Evolutionary conservation across 2,797 vertebrate species (phyloP).

Genomic region (Anableps anableps): DNA sequence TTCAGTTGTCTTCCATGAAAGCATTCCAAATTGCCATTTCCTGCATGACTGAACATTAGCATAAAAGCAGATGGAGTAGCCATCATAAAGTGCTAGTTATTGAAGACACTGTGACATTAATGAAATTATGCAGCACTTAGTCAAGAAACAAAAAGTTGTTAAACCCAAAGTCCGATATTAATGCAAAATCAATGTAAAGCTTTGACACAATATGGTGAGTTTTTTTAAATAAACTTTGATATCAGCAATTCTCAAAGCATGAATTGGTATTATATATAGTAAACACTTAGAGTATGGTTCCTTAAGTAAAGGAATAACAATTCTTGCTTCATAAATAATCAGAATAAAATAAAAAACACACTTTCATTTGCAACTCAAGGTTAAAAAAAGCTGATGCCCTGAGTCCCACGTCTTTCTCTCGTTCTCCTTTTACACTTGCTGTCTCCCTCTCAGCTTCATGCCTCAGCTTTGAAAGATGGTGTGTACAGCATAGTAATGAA

Average conservation of each 20-base stretch:
- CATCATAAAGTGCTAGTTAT: constrained; percentile 15
- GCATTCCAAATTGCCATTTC: constrained; percentile 1
- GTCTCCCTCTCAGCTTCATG: constrained; percentile 50
- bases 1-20: not conserved
- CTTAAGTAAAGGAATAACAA: constrained; percentile 22
- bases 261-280: constrained; percentile 15
- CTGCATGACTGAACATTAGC: constrained; percentile 1
- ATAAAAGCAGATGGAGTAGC: constrained; percentile 2
- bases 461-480: constrained; percentile 61
- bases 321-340: constrained; percentile 6
- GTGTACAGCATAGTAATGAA: constrained; percentile 78
- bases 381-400: constrained; percentile 39
- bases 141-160: constrained; percentile 22
- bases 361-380: constrained; percentile 38
- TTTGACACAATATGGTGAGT: not conserved
- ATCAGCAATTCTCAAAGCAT: constrained; percentile 5
- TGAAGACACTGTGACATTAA: not conserved
- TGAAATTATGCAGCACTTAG: constrained; percentile 11
- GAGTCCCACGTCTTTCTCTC: constrained; percentile 15
- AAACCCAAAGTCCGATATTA: constrained; percentile 6
- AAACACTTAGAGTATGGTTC: constrained; percentile 20
- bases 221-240: constrained; percentile 7
- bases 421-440: constrained; percentile 23
- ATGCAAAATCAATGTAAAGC: constrained; percentile 21
- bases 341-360: not conserved